Base-by-base conservation (phyloP, 2,888 invertebrate species). In the Caenorhabditis japonica region DNA sequence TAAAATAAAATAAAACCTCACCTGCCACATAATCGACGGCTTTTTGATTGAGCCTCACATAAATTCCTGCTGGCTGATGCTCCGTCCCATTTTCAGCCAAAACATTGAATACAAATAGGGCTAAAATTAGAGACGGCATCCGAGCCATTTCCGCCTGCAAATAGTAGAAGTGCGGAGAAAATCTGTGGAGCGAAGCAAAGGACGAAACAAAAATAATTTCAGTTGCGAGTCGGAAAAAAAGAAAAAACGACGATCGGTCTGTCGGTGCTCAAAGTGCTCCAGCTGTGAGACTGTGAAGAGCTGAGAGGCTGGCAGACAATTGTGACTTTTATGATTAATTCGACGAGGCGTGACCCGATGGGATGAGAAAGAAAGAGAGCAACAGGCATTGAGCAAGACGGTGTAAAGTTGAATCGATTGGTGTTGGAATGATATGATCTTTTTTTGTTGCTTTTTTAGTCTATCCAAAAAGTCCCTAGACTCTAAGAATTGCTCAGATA, bases 21-120 rank as follows among this genome's bases (percentile, higher is more conserved):
- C 79, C 77, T 58, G 73, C 55, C 10, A 80, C 72, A 55, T 80
- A 80, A 60, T 78, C 75, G 4, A 80, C 75, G 0, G 76, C 77
- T 46, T 70, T 71, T 39, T 80, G 80, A 46, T 76, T 80, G 17
- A 80, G 46, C 25, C 80, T 27, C n/a, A 80, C 27, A 47, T 70
- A 78, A 39, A 80, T 66, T 55, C 80, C 80, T 30, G 80, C 77
- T 15, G 75, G 64, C 41, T 68, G 38, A 56, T 49, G 19, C 1
- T 43, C 43, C 3, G 38, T 21, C 10, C n/a, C n/a, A n/a, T 52
- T 44, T 23, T 55, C 34, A 10, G 62, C 49, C n/a, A 39, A 19
- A 8, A 39, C 41, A 8, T 7, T 19, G 4, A 21, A 30, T 10
- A 43, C 13, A 27, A 3, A 25, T 3, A 41, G 10, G 17, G 41